Evolutionary conservation across 2,888 invertebrate species (phyloP).

Genomic region (Phalera bucephala): DNA sequence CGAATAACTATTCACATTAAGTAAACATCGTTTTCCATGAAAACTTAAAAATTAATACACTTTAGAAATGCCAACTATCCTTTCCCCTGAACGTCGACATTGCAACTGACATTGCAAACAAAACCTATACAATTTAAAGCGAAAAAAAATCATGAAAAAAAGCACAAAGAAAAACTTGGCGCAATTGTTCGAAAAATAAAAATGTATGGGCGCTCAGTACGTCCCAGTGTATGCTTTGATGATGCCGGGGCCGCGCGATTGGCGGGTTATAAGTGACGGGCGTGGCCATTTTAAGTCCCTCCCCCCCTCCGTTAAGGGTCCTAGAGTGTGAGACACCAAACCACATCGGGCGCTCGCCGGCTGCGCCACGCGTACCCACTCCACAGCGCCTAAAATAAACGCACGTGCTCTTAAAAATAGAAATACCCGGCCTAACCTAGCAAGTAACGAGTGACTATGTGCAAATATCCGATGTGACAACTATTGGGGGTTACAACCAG

Average conservation of each 20-base stretch:
- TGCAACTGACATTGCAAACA: constrained; percentile 62
- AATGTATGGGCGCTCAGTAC: constrained; percentile 67
- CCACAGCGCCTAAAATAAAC: constrained; percentile 40
- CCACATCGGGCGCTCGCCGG: constrained; percentile 76
- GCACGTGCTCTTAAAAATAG: constrained; percentile 49
- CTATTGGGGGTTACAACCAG: constrained; percentile 9
- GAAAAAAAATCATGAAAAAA: constrained; percentile 48
- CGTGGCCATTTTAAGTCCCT: constrained; percentile 59
- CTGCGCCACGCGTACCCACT: constrained; percentile 69
- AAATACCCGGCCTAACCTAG: constrained; percentile 10
- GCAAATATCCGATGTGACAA: constrained; percentile 26
- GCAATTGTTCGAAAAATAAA: constrained; percentile 63
- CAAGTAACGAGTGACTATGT: constrained; percentile 30
- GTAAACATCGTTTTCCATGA: constrained; percentile 30
- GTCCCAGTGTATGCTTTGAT: constrained; percentile 74
- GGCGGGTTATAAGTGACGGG: constrained; percentile 50
- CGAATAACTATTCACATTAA: background rate
- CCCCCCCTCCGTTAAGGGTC: constrained; percentile 71
- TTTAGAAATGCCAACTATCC: constrained; percentile 49
- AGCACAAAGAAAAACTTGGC: constrained; percentile 51
- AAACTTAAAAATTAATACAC: constrained; percentile 38
- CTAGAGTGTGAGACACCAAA: constrained; percentile 61
- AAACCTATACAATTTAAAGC: constrained; percentile 55
- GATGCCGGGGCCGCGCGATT: constrained; percentile 53
- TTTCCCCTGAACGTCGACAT: constrained; percentile 54